Conservation (phyloP, 2,113 vertebrate species). For the Cephalopholis sonnerati region DNA sequence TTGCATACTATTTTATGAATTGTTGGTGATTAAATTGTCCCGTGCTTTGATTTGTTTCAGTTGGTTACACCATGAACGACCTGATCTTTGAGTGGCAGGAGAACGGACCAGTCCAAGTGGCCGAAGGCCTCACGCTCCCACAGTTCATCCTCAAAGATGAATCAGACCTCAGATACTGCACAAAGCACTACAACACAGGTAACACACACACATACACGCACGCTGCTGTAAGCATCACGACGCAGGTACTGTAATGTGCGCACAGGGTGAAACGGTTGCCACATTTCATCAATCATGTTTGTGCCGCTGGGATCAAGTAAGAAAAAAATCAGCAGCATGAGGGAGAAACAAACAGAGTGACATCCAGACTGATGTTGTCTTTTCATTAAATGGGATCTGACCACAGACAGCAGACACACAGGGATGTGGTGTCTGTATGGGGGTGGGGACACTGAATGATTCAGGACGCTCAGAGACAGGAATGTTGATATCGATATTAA, state of each 20-base stretch:
- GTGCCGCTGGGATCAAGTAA: constrained; percentile 6
- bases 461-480: neutral
- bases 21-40: neutral
- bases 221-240: neutral
- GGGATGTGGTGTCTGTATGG: neutral
- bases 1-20: neutral
- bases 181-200: constrained; percentile 98
- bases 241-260: neutral
- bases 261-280: constrained; percentile 24
- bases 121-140: constrained; percentile 96
- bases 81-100: constrained; percentile 99
- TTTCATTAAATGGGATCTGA: constrained; percentile 22
- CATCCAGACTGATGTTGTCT: neutral
- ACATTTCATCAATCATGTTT: constrained; percentile 24
- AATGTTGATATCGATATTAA: constrained; percentile 12
- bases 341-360: neutral
- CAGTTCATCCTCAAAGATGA: constrained; percentile 98
- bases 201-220: constrained; percentile 42
- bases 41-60: constrained; percentile 79
- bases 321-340: neutral
- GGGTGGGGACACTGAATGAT: neutral
- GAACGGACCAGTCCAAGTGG: constrained; percentile 95
- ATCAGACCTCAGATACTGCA: constrained; percentile 95
- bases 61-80: constrained; percentile 99
- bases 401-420: neutral